Percentiles rank a stretch among this genome's conserved stretches.
phyloP scores from a whole-genome alignment of 2,888 invertebrate species.

The Ormyrus thymus region DNA sequence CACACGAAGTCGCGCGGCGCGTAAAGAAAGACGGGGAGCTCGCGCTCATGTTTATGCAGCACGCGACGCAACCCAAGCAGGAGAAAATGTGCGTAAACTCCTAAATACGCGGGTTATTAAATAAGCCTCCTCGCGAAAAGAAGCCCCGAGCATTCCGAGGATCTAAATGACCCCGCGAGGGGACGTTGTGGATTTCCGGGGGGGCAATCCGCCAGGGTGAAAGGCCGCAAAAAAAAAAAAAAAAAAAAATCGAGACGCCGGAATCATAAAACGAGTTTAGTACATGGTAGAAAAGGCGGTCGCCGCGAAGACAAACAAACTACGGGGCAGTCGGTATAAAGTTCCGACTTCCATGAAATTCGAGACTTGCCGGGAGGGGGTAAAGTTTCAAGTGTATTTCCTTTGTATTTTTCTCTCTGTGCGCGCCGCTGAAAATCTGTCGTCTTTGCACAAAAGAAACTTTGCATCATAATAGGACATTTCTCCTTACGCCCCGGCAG shows the following conservation, averaged over 20 bases:
- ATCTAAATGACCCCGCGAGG: neutral
- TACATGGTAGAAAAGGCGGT: too few relatives aligned
- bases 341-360: conserved; percentile 14
- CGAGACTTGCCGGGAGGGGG: conserved; percentile 2
- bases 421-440: neutral
- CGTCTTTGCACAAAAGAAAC: conserved; percentile 21
- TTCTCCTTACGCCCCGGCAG: neutral
- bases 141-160: neutral
- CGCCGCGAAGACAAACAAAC: conserved; percentile 10
- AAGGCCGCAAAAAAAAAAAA: conserved; percentile 5
- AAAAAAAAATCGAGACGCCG: neutral
- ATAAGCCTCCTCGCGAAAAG: neutral
- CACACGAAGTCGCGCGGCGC: neutral
- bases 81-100: neutral
- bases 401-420: conserved; percentile 27
- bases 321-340: conserved; percentile 1
- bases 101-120: neutral
- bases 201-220: neutral
- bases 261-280: too few relatives aligned
- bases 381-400: conserved; percentile 9
- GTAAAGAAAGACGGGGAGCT: too few relatives aligned
- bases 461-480: conserved; percentile 12
- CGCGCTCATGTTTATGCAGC: neutral
- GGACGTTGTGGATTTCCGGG: neutral
- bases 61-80: neutral